These are phyloP conservation scores for Periophthalmus modestus DNA, from an alignment of 2,113 vertebrate genomes.

Conservation along the genomic window DNA sequence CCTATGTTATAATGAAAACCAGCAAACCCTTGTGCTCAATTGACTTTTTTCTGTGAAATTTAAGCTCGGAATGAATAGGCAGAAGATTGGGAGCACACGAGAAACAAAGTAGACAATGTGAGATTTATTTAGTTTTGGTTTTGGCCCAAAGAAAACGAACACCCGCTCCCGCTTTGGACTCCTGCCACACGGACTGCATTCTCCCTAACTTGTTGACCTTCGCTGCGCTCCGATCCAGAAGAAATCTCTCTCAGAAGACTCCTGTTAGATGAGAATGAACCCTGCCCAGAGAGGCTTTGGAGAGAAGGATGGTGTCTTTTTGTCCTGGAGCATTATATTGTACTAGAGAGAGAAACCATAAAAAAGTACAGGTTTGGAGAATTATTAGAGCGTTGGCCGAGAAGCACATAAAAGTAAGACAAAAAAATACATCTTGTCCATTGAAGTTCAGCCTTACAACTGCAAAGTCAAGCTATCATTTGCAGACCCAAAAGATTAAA, in stretches of 20 bases:
- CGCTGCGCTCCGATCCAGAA: constrained; percentile 11
- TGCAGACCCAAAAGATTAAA: not conserved
- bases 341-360: not conserved
- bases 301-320: constrained; percentile 19
- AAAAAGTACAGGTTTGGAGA: not conserved
- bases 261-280: constrained; percentile 18
- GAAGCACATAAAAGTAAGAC: not conserved
- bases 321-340: not conserved
- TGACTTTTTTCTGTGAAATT: constrained; percentile 44
- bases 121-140: constrained; percentile 37
- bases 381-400: not conserved
- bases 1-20: constrained; percentile 56
- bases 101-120: constrained; percentile 11
- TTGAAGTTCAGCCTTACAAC: not conserved
- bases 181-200: constrained; percentile 2
- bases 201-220: constrained; percentile 33
- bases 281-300: constrained; percentile 22
- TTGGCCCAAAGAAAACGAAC: constrained; percentile 47
- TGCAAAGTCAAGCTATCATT: not conserved
- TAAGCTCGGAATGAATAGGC: constrained; percentile 30
- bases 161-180: constrained; percentile 33
- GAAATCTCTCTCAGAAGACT: constrained; percentile 19
- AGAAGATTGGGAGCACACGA: constrained; percentile 20
- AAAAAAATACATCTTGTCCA: not conserved
- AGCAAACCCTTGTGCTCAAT: constrained; percentile 24